A percentile compares a stretch with the other conserved stretches of the same genome.
phyloP scores from a whole-genome alignment of 2,113 vertebrate genomes.

The Siniperca chuatsi region DNA sequence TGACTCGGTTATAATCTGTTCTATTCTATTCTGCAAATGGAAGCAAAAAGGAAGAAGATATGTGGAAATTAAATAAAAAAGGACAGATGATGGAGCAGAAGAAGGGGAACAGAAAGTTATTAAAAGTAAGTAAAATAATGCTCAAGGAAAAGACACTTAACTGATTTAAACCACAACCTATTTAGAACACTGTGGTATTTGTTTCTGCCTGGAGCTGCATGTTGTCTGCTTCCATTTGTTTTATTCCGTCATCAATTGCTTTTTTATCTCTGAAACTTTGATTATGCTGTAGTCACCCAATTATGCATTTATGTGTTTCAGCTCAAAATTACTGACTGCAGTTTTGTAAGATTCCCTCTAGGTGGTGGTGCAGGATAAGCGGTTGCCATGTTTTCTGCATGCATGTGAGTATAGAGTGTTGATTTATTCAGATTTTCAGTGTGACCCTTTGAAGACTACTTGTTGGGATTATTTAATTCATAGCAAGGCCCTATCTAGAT shows the following conservation, averaged over 20 bases:
- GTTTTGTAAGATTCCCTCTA: constrained; percentile 3
- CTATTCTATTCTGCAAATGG: not conserved
- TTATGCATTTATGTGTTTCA: not conserved
- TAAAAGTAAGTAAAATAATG: not conserved
- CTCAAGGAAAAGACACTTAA: too few species aligned
- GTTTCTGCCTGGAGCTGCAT: not conserved
- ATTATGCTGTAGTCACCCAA: not conserved
- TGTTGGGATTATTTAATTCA: not conserved
- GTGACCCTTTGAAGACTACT: not conserved
- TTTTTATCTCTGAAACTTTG: not conserved
- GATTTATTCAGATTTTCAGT: not conserved
- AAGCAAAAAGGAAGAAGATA: not conserved
- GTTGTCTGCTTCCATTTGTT: not conserved
- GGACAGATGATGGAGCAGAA: not conserved
- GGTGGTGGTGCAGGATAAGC: constrained; percentile 62
- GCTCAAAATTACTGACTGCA: not conserved
- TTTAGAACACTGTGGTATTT: not conserved
- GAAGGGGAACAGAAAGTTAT: not conserved
- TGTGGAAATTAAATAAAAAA: not conserved
- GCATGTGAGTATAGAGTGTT: not conserved
- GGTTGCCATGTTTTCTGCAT: not conserved
- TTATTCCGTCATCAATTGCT: rapidly evolving
- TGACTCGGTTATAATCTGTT: not conserved
- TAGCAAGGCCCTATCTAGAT: not conserved
- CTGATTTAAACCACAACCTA: not conserved